These are phyloP conservation scores for Vespertilio murinus DNA, from an alignment of 2,797 vertebrate genomes.

Conservation along the genomic window DNA sequence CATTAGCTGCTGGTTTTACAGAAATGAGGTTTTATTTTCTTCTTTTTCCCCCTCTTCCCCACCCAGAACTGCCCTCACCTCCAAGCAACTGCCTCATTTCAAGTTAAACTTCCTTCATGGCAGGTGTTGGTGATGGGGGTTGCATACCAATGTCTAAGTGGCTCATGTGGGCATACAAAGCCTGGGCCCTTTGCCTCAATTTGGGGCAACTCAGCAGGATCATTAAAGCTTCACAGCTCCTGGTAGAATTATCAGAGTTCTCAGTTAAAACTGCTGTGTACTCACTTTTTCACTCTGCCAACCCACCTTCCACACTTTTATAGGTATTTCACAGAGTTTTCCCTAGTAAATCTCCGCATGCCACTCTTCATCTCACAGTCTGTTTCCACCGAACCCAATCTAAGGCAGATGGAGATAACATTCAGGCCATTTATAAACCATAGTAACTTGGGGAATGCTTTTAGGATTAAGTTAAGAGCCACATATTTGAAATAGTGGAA, in stretches of 20 bases:
- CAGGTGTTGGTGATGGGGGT: accelerated
- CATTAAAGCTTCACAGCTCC: neutral
- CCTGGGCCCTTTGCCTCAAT: neutral
- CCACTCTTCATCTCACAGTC: neutral
- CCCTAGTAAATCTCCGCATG: neutral
- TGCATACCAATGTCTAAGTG: neutral
- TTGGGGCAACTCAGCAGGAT: neutral
- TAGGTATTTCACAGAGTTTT: neutral
- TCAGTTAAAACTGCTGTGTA: neutral
- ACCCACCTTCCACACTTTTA: neutral
- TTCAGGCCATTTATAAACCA: neutral
- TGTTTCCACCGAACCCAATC: neutral
- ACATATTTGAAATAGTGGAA: slow-evolving; percentile 6
- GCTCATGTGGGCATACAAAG: neutral
- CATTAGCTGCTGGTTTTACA: neutral
- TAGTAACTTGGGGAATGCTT: neutral
- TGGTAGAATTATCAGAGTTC: neutral
- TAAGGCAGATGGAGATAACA: slow-evolving; percentile 18
- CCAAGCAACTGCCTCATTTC: neutral
- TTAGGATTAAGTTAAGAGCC: neutral
- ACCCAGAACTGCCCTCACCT: neutral
- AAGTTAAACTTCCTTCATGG: neutral
- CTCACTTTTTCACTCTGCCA: neutral
- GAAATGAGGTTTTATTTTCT: neutral
- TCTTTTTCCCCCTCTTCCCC: neutral